phyloP scores from a whole-genome alignment of 2,113 vertebrate species.

The Clarias gariepinus region DNA sequence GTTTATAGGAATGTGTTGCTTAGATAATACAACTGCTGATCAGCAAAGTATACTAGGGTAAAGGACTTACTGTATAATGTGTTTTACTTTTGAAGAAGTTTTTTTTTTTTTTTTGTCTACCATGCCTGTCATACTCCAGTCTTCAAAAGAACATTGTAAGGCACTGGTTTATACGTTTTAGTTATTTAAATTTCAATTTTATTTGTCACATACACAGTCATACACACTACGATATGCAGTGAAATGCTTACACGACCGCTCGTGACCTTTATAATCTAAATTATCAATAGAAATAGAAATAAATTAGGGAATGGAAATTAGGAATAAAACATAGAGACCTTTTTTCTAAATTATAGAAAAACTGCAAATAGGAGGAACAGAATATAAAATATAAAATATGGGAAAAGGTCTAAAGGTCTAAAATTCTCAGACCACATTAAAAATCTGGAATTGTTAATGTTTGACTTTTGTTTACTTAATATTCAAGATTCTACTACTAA shows the following conservation, averaged over 20 bases:
- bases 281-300: no score
- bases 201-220: no score
- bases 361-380: no score
- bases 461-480: no score
- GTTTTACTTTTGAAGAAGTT: not conserved
- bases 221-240: no score
- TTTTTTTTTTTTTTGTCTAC: not conserved
- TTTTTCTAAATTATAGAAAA: no score
- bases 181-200: not conserved
- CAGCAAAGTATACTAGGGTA: not conserved
- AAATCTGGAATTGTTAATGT: not conserved
- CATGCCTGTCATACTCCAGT: not conserved
- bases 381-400: no score
- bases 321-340: no score
- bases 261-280: no score
- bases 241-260: no score
- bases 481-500: no score
- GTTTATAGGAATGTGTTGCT: constrained; percentile 11
- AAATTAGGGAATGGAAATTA: no score
- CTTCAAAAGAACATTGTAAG: not conserved
- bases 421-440: not conserved
- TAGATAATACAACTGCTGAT: not conserved
- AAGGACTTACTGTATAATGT: not conserved
- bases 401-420: not conserved
- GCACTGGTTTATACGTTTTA: not conserved